phyloP scores from a whole-genome alignment of 2,113 vertebrate genomes.

The Calcarius ornatus region DNA sequence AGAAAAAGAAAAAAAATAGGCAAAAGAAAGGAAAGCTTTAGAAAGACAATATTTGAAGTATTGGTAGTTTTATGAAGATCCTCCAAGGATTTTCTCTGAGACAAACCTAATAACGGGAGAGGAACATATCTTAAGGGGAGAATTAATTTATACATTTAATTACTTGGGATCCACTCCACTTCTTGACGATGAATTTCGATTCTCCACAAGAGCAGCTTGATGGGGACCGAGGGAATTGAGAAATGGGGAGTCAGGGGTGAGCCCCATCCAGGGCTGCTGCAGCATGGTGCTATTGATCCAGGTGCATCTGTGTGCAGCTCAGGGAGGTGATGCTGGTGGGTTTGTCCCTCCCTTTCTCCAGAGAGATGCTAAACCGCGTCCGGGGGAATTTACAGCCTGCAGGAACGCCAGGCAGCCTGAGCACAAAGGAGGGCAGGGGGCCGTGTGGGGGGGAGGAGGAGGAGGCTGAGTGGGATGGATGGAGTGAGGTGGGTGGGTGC shows the following conservation, averaged over 20 bases:
- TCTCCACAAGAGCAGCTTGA: slow-evolving; percentile 27
- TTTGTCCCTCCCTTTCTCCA: not conserved
- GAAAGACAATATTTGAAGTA: slow-evolving; percentile 44
- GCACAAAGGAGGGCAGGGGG: not conserved
- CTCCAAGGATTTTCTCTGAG: slow-evolving; percentile 53
- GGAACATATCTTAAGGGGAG: slow-evolving; percentile 74
- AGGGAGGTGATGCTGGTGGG: not conserved
- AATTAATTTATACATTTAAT: slow-evolving; percentile 84
- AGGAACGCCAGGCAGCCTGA: not conserved
- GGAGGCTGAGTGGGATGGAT: not conserved
- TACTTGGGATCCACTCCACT: slow-evolving; percentile 73
- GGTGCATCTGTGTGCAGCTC: not conserved
- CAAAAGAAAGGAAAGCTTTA: not conserved
- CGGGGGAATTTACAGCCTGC: not conserved
- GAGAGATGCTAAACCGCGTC: fast-evolving
- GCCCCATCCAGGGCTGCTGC: not conserved
- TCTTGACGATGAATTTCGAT: not conserved
- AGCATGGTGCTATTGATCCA: not conserved
- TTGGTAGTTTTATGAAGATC: slow-evolving; percentile 40
- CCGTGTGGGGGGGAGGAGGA: fast-evolving
- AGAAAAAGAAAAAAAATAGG: not conserved
- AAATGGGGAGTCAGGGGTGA: not conserved
- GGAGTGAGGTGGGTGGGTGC: not conserved
- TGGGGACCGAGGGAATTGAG: not conserved
- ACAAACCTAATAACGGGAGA: slow-evolving; percentile 74